Conservation (phyloP, 2,888 invertebrate genomes). For the Polymixis lichenea region DNA sequence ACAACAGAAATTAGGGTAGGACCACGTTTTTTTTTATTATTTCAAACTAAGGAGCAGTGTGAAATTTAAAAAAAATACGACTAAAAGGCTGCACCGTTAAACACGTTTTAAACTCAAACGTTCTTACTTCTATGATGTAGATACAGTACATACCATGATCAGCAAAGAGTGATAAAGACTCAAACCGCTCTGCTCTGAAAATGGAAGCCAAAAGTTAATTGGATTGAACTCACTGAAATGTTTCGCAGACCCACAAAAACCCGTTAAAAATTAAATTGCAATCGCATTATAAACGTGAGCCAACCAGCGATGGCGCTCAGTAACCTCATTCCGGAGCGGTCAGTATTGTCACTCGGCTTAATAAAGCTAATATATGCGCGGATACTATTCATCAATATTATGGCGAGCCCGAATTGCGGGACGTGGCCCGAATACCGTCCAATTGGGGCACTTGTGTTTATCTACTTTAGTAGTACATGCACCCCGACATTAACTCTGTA, state of each 20-base stretch:
- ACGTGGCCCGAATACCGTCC: constrained; percentile 38
- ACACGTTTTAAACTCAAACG: too few species aligned
- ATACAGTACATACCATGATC: too few species aligned
- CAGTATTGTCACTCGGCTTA: constrained; percentile 42
- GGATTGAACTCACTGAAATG: not conserved
- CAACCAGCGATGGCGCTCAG: constrained; percentile 19
- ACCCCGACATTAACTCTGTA: constrained; percentile 6
- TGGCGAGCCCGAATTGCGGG: constrained; percentile 32
- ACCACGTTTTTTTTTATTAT: too few species aligned
- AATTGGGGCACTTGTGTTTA: constrained; percentile 38
- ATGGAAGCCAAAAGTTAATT: constrained; percentile 26
- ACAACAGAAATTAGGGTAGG: too few species aligned
- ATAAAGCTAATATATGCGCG: constrained; percentile 56
- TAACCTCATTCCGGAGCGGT: constrained; percentile 58
- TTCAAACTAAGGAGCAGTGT: too few species aligned
- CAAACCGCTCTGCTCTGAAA: not conserved
- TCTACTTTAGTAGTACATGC: constrained; percentile 3
- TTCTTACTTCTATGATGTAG: too few species aligned
- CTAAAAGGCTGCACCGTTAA: too few species aligned
- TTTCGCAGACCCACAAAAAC: not conserved
- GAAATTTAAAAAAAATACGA: too few species aligned
- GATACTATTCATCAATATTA: constrained; percentile 60
- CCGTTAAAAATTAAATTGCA: constrained; percentile 26
- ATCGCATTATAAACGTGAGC: constrained; percentile 7
- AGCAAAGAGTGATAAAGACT: not conserved